Conservation (phyloP, 2,888 invertebrate species). For the Dyspetes luteomarginatus region DNA sequence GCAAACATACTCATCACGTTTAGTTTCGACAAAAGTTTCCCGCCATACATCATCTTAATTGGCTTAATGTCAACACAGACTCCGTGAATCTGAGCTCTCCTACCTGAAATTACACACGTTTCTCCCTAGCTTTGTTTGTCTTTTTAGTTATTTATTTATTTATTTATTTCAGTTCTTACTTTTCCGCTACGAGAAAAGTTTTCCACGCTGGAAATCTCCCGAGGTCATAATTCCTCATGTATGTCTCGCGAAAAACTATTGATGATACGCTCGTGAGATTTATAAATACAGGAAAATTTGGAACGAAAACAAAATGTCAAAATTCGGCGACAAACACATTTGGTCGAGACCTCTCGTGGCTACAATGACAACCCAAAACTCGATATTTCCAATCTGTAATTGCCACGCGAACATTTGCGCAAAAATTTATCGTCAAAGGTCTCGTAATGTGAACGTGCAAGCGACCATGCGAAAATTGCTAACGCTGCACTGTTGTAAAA, state of each 20-base stretch:
- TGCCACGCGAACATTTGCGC: background rate
- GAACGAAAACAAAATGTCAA: constrained; percentile 24
- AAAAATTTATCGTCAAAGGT: constrained; percentile 46
- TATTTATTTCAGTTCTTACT: background rate
- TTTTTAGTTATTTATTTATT: constrained; percentile 2
- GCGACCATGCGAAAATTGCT: constrained; percentile 32
- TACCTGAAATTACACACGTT: constrained; percentile 10
- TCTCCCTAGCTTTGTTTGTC: constrained; percentile 1
- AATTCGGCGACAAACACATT: too few relatives aligned
- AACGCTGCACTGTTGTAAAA: background rate
- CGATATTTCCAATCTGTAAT: too few relatives aligned
- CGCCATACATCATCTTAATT: constrained; percentile 80
- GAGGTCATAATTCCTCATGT: constrained; percentile 39
- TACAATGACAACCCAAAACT: too few relatives aligned
- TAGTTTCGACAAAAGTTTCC: constrained; percentile 73
- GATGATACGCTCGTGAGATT: constrained; percentile 4
- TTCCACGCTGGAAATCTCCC: constrained; percentile 34
- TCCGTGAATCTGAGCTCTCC: constrained; percentile 20
- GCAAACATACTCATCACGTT: constrained; percentile 14
- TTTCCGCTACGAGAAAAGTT: constrained; percentile 38
- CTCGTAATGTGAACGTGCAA: background rate
- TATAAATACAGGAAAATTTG: background rate
- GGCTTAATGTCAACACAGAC: constrained; percentile 72
- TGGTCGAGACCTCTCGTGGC: too few relatives aligned
- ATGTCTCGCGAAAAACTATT: constrained; percentile 4